Conservation (phyloP, 2,113 vertebrate genomes). For the Coregonus clupeaformis region DNA sequence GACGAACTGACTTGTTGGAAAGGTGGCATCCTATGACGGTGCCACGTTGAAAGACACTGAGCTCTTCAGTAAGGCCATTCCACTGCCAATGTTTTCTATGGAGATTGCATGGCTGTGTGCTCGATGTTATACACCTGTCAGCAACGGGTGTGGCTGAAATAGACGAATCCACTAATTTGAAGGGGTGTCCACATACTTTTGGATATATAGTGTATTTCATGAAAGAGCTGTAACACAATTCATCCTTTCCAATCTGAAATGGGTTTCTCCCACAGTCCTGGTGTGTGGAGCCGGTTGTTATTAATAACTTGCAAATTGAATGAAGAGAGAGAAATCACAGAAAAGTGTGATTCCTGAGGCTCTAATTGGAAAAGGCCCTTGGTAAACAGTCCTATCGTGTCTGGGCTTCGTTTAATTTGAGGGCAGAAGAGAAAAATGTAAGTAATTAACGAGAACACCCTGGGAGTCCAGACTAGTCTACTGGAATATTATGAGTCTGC, state of each 20-base stretch:
- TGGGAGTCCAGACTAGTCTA: too few relatives aligned
- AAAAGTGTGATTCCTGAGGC: background rate
- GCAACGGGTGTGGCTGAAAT: too few relatives aligned
- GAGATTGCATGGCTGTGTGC: too few relatives aligned
- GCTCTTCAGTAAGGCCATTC: too few relatives aligned
- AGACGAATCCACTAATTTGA: too few relatives aligned
- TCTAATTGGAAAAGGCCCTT: background rate
- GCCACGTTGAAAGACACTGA: too few relatives aligned
- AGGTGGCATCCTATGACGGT: too few relatives aligned
- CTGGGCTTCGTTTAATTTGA: background rate
- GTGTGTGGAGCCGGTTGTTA: background rate
- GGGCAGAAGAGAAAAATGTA: background rate
- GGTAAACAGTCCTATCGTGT: background rate
- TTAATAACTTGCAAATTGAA: background rate
- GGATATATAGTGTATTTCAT: background rate
- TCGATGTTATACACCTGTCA: too few relatives aligned
- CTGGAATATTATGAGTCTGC: too few relatives aligned
- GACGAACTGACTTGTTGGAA: too few relatives aligned
- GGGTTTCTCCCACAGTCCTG: background rate
- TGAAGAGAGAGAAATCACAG: background rate
- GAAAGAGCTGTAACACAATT: background rate
- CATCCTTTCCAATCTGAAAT: background rate
- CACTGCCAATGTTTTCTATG: too few relatives aligned
- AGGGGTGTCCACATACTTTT: too few relatives aligned
- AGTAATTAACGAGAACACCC: background rate